Conservation (phyloP, 2,888 invertebrate genomes). For the Lissocephala sabroskyi region DNA sequence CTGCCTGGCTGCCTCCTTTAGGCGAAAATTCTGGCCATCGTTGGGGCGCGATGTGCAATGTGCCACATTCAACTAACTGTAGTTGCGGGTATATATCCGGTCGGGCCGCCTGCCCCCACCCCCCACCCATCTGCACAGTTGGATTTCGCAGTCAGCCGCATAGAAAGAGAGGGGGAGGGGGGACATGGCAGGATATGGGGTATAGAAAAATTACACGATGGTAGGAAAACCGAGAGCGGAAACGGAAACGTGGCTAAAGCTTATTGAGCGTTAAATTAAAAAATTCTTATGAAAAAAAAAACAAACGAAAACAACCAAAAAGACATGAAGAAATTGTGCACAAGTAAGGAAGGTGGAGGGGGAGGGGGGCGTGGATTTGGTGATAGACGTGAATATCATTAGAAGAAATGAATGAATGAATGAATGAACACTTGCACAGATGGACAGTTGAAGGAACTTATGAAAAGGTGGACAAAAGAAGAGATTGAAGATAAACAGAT, state of each 20-base stretch:
- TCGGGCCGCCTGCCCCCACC: neutral
- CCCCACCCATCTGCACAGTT: constrained; percentile 5
- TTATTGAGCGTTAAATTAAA: constrained; percentile 67
- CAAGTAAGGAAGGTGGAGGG: too few species aligned
- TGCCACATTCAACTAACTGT: constrained; percentile 26
- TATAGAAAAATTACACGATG: constrained; percentile 17
- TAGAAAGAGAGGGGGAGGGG: constrained; percentile 16
- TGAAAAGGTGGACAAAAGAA: too few species aligned
- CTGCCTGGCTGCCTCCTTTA: constrained; percentile 6
- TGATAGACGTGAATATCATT: too few species aligned
- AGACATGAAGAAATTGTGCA: too few species aligned
- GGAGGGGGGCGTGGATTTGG: too few species aligned
- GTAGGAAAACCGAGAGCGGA: constrained; percentile 26
- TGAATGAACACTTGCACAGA: too few species aligned
- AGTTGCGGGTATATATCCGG: constrained; percentile 21
- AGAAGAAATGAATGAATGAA: too few species aligned
- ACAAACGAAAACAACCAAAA: constrained; percentile 15
- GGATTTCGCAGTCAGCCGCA: neutral
- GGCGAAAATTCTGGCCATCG: constrained; percentile 5
- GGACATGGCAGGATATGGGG: neutral
- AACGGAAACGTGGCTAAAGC: constrained; percentile 45
- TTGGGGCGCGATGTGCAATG: neutral
- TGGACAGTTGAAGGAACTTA: too few species aligned
- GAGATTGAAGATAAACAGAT: too few species aligned
- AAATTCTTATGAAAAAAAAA: constrained; percentile 47